A percentile compares a stretch with the other conserved stretches of the same genome.
These are phyloP conservation scores for Poecilia wingei DNA, from an alignment of 2,797 vertebrate species.

Conservation along the genomic window DNA sequence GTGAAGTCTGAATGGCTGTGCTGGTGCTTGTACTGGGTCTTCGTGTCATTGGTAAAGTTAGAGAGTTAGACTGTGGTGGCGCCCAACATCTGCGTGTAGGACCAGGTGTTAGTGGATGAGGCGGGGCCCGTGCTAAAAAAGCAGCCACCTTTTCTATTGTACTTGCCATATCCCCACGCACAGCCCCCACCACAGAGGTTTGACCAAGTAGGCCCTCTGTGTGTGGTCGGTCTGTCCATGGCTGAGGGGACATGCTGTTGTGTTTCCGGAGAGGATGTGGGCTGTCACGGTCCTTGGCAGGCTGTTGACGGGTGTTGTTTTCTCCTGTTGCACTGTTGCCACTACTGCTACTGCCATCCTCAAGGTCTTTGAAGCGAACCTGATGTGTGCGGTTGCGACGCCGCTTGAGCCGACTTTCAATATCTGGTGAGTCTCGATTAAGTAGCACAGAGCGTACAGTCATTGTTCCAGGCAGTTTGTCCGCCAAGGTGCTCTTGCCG, in stretches of 20 bases:
- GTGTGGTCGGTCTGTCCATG: conserved; percentile 61
- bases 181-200: conserved; percentile 81
- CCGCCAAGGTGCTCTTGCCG: conserved; percentile 78
- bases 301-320: conserved; percentile 67
- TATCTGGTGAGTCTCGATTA: conserved; percentile 85
- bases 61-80: conserved; percentile 78
- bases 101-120: conserved; percentile 81
- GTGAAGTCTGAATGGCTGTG: conserved; percentile 88
- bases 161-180: conserved; percentile 82
- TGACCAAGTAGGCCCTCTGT: conserved; percentile 66
- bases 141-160: conserved; percentile 82
- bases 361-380: conserved; percentile 88
- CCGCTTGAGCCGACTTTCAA: conserved; percentile 83
- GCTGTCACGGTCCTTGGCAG: conserved; percentile 67
- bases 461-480: conserved; percentile 81
- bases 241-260: conserved; percentile 56
- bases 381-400: conserved; percentile 86
- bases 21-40: conserved; percentile 78
- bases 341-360: conserved; percentile 80
- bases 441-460: conserved; percentile 88
- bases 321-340: conserved; percentile 70
- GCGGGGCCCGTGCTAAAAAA: conserved; percentile 81
- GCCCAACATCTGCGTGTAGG: conserved; percentile 82
- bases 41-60: conserved; percentile 83
- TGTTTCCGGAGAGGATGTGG: conserved; percentile 75